Evolutionary conservation across 2,797 vertebrate genomes (phyloP).

Genomic region (Acropternis orthonyx): DNA sequence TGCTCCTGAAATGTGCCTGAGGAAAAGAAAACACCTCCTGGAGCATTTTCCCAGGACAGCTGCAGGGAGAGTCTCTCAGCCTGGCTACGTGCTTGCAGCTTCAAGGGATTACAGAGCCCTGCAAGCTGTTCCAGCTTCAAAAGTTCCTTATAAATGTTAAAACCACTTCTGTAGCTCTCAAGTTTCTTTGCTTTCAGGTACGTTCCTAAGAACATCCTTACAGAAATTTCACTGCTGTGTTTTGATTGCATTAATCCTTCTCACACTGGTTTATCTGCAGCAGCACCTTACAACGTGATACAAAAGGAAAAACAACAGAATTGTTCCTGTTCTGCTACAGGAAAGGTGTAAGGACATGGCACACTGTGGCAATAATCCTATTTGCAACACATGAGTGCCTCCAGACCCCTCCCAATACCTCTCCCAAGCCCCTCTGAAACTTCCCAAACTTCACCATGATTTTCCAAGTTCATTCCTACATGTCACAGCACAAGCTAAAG

Average conservation of each 20-base stretch:
- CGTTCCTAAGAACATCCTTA: neutral
- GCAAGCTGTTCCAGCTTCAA: neutral
- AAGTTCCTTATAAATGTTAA: neutral
- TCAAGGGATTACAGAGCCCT: neutral
- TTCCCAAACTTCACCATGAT: neutral
- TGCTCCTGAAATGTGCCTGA: slow-evolving; percentile 91
- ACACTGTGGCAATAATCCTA: neutral
- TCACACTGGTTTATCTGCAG: neutral
- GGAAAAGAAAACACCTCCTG: slow-evolving; percentile 16
- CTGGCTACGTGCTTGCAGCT: neutral
- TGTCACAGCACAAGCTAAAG: accelerated
- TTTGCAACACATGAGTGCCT: neutral
- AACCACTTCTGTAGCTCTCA: neutral
- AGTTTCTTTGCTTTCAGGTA: neutral
- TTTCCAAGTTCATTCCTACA: neutral
- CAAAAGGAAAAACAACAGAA: neutral
- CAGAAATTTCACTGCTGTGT: neutral
- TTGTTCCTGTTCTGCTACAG: neutral
- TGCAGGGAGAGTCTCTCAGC: neutral
- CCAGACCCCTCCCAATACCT: neutral
- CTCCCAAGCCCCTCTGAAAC: neutral
- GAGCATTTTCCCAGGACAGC: neutral
- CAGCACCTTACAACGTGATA: neutral
- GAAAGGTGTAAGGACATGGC: neutral
- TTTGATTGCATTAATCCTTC: neutral